Base-by-base conservation (phyloP, 2,113 vertebrate species). In the Scophthalmus maximus region DNA sequence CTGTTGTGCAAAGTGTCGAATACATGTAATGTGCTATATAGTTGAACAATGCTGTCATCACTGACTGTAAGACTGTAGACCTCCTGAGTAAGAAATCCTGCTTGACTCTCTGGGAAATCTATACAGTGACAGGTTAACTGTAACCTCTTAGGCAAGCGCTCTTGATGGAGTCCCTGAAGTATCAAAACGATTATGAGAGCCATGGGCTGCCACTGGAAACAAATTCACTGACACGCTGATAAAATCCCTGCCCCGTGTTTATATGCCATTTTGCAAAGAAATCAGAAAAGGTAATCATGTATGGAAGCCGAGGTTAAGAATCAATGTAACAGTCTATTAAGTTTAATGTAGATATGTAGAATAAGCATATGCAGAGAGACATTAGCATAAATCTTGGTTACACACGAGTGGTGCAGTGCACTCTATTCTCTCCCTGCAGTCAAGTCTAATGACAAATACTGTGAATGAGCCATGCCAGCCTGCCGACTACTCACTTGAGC, bases 281-380 rank as follows among this genome's bases (percentile, higher is more conserved):
- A 98, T 98, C 96, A 96, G 95, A 94, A 92, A 96, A 97, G 95
- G 96, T 98, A 98, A 98, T 98, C 97, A 98, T 96, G 97, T 97
- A 97, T 98, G 94, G 95, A 98, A 95, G 92, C 93, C 88, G 95
- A 86, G 97, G 97, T 99, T 99, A 98, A 99, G 95, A 98, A 98
- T 96, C 95, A 98, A 98, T 98, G 97, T 98, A 98, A 98, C 97
- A 98, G 96, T 96, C 97, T 98, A 99, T 99, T 99, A 98, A 98
- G 95, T 97, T 98, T 98, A 97, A 98, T 98, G 97, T 97, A 98
- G 96, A 98, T 98, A 97, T 96, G 96, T 96, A 94, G 95, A 96
- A 96, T 97, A 97, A 98, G 96, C 97, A 98, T 98, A 98, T 99
- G 97, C 96, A 95, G 94, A 90, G 89, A 87, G 87, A 94, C 95